Conservation (phyloP, 2,797 vertebrate genomes). For the Melanotaenia pygmaea region DNA sequence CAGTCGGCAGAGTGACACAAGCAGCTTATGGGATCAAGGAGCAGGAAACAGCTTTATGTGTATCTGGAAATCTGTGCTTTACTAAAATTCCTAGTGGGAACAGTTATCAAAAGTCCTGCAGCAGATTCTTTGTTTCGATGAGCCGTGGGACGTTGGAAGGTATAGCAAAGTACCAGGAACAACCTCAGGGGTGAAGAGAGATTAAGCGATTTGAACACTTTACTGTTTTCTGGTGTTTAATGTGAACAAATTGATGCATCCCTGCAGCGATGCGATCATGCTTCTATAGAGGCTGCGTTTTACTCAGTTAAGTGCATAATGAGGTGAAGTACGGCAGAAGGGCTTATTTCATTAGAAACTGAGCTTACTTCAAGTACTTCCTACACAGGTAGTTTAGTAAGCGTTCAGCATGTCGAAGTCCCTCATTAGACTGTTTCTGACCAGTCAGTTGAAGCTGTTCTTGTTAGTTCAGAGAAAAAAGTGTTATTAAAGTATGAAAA, state of each 20-base stretch:
- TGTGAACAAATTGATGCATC: slow-evolving; percentile 48
- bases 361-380: slow-evolving; percentile 12
- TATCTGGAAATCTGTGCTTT: slow-evolving; percentile 45
- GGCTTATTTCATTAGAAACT: slow-evolving; percentile 43
- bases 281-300: slow-evolving; percentile 27
- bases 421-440: background rate
- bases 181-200: background rate
- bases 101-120: slow-evolving; percentile 21
- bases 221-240: slow-evolving; percentile 20
- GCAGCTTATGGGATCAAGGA: slow-evolving; percentile 42
- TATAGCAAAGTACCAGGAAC: slow-evolving; percentile 19
- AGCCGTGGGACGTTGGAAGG: slow-evolving; percentile 5
- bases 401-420: slow-evolving; percentile 2
- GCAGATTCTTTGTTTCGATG: slow-evolving; percentile 24
- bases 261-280: slow-evolving; percentile 18
- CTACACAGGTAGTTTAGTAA: slow-evolving; percentile 24
- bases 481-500: background rate
- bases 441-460: background rate
- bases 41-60: slow-evolving; percentile 45
- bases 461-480: background rate
- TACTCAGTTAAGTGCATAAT: slow-evolving; percentile 39
- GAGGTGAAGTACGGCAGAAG: slow-evolving; percentile 41
- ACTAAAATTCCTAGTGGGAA: slow-evolving; percentile 1
- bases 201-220: slow-evolving; percentile 30
- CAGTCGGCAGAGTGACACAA: slow-evolving; percentile 33